Base-by-base conservation (phyloP, 2,888 invertebrate genomes). In the Sisyra nigra region DNA sequence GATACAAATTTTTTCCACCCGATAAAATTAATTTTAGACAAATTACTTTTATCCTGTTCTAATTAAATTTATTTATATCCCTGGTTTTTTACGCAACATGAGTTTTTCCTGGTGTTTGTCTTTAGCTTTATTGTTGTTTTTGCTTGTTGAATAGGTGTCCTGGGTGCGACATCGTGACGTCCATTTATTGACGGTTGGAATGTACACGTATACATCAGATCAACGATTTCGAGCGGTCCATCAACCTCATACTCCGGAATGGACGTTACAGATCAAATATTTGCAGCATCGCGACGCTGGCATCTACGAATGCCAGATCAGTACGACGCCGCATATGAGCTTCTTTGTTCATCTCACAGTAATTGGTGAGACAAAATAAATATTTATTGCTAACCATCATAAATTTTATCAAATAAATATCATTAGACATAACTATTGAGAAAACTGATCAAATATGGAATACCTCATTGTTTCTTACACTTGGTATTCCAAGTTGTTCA, bases 231-330 rank as follows among this genome's bases (percentile, higher is more conserved):
- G 86, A 46, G 86, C 88, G 41, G 82, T 88, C 53, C 88, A 89
- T 61, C 74, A 80, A 52, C 79, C 79, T 33, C 83, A 84, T 54
- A 78, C 85, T 47, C 89, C 89, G 64, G 91, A 91, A 67, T 91
- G 89, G 88, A 86, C 83, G 48, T 72, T 92, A 53, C 84, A 85
- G 67, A 87, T 92, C 63, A 88, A 89, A 63, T 91, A 88, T 60
- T 85, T 89, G 2, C 89, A 91, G 60, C 83, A 87, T 60, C 74
- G 87, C 51, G 91, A 92, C 63, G 77, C 80, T 13, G 91, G 91
- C 47, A 79, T 87, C 54, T 92, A 92, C 66, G 91, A 92, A 66
- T 92, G 91, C 64, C 92, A 92, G 71, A 84, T 92, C 58, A 88
- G 88, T 52, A 89, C 91, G 48, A 88, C 88, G 46, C 91, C 91